Evolutionary conservation across 37 sponge, comb jelly and placozoan species (phyloP).

Genomic region (Theonella swinhoei): DNA sequence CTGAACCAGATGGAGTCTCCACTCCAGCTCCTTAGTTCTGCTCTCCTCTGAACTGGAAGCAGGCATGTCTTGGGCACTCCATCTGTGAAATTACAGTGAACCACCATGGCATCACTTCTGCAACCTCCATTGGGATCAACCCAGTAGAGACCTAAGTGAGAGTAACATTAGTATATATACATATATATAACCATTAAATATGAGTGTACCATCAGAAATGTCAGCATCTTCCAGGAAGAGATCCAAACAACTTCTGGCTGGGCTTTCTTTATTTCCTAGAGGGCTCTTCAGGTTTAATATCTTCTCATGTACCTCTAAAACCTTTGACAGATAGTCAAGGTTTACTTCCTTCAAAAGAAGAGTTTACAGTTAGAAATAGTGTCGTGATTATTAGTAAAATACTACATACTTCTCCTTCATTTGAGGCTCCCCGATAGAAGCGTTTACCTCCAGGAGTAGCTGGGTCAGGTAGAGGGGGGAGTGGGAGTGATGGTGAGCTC

Average conservation of each 20-base stretch:
- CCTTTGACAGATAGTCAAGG: slow-evolving; percentile 43
- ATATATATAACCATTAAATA: not conserved
- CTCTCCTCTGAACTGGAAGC: slow-evolving; percentile 27
- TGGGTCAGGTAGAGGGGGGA: too few species aligned
- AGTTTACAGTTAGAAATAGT: too few species aligned
- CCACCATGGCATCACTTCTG: slow-evolving; percentile 64
- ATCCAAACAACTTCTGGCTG: slow-evolving; percentile 64
- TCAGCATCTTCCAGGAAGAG: slow-evolving; percentile 41
- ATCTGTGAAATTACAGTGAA: slow-evolving; percentile 67
- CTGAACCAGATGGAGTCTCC: slow-evolving; percentile 76
- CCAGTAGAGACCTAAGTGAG: slow-evolving; percentile 62
- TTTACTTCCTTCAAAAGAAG: slow-evolving; percentile 22
- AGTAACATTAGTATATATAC: not conserved
- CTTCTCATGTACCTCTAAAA: slow-evolving; percentile 61
- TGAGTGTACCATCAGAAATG: slow-evolving; percentile 40
- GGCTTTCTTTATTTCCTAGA: slow-evolving; percentile 47
- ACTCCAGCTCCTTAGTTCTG: slow-evolving; percentile 23
- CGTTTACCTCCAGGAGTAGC: not conserved
- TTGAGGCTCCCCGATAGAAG: slow-evolving; percentile 38
- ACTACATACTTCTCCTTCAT: slow-evolving; percentile 24
- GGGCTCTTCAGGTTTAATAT: slow-evolving; percentile 53
- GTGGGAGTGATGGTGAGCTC: slow-evolving; percentile 7
- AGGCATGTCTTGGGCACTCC: slow-evolving; percentile 59
- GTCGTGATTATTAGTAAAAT: too few species aligned
- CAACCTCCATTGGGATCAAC: slow-evolving; percentile 88